Conservation (phyloP, 2,888 invertebrate genomes). For the Pammene fasciana region DNA sequence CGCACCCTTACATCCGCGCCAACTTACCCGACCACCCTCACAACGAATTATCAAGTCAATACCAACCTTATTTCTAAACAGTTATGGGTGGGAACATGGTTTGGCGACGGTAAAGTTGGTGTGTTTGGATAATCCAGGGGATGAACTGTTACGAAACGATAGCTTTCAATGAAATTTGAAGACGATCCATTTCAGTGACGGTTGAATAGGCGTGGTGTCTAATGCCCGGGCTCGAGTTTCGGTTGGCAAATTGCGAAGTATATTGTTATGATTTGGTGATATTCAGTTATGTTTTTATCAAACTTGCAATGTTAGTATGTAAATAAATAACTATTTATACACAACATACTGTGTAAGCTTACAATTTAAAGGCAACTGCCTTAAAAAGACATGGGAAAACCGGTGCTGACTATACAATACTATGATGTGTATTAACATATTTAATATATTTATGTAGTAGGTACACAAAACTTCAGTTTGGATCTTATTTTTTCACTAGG, state of each 20-base stretch:
- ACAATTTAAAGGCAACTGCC: no score
- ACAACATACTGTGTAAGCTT: no score
- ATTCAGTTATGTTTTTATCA: no score
- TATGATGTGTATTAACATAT: no score
- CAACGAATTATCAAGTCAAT: slow-evolving; percentile 35
- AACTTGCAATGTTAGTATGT: no score
- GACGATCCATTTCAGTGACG: slow-evolving; percentile 43
- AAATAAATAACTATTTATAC: no score
- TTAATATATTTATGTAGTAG: no score
- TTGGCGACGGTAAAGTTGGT: slow-evolving; percentile 6
- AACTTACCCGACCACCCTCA: slow-evolving; percentile 42
- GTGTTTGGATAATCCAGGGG: slow-evolving; percentile 57
- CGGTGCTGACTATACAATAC: no score
- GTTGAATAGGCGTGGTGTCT: slow-evolving; percentile 36
- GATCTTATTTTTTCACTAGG: background rate
- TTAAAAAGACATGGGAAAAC: no score
- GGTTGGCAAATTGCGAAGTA: background rate
- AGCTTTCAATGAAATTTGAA: slow-evolving; percentile 56
- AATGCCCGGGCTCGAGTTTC: slow-evolving; percentile 22
- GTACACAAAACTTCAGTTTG: no score
- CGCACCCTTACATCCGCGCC: slow-evolving; percentile 49
- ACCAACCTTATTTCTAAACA: slow-evolving; percentile 23
- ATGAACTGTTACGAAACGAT: slow-evolving; percentile 63
- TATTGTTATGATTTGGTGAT: background rate
- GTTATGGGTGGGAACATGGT: background rate